Base-by-base conservation (phyloP, 2,888 invertebrate genomes). In the Sympetrum striolatum region DNA sequence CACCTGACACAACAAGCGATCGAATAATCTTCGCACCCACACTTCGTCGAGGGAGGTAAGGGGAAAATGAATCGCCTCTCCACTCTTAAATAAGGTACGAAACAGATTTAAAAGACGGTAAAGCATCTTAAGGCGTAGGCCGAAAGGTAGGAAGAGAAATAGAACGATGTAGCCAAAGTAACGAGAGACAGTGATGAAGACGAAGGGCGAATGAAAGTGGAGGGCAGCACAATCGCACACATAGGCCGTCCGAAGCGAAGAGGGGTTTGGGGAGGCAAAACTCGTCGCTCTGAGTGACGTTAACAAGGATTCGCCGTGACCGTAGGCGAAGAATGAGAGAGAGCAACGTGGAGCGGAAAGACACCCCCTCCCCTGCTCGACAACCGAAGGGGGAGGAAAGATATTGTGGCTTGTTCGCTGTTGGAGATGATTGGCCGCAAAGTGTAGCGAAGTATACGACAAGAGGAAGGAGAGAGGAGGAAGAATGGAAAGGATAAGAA, bases 241-340 rank as follows among this genome's bases (percentile, higher is more conserved):
- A 73, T 22, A 31, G 25, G 73, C 73, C 8, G 64, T 18, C 60
- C 5, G 60, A 60, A 60, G 60, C 60, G 60, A 60, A 44, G n/a
- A 64, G 64, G 64, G 64, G 64, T 64, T 64, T 64, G 58, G 31
- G 35, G 18, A 82, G 86, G 35, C 31, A 64, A 64, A 39, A 60
- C 86, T 86, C 86, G 60, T 86, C 60, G 86, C 35, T 37, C 25
- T 86, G 86, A 86, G 86, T 86, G 86, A 86, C 86, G 86, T 60
- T 86, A 86, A 86, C 86, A 60, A 86, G 86, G 86, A 86, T 86
- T 37, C 60, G 58, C 37, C 22, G 86, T 31, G 86, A 86, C 86
- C 86, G 86, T 60, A 60, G 53, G 48, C 39, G 80, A 80, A 37
- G 80, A 44, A 22, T 18, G 37, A 18, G 31, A 37, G 35, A 31